Base-by-base conservation (phyloP, 1,140 invertebrate genomes). In the Drosophila asahinai region DNA sequence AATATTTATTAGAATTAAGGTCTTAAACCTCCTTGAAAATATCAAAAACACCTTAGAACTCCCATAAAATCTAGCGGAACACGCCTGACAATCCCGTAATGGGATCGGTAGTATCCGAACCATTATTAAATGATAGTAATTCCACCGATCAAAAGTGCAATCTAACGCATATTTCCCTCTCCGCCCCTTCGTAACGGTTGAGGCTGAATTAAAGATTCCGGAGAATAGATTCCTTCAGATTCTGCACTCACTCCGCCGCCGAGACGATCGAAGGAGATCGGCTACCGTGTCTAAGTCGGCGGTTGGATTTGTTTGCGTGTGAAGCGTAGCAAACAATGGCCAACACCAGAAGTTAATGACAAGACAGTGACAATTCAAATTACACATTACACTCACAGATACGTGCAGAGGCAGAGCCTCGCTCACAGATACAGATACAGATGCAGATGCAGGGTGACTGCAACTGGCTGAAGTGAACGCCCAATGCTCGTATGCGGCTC, bases 301-400 rank as follows among this genome's bases (percentile, higher is more conserved):
- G 55, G 63, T 77, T 70, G 74, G 71, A 75, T 74, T 86, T 83
- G 80, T 73, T 86, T 80, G 86, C 86, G 86, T 90, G 86, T 82
- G 86, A 90, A 90, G 79, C 81, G 86, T 89, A 72, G 80, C 86
- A 84, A 80, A 89, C 86, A 91, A 91, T 86, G 86, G 75, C 79
- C 79, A 90, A 90, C 82, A 90, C 86, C 86, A 90, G 86, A 91
- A 90, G 86, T 90, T 90, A 90, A 90, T 90, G 86, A 90, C 86
- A 90, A 90, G 86, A 90, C 86, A 91, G 86, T 90, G 86, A 90
- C 86, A 90, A 90, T 90, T 91, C 81, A 90, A 90, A 90, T 90
- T 86, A 86, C 76, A 90, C 70, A 71, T 66, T 51, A 54, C 62
- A 65, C 38, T 52, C 64, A 63, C 42, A 52, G 19, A 57, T 49